Conservation (phyloP, 92 coral and sea anemone species). For the Palythoa grandiflora region DNA sequence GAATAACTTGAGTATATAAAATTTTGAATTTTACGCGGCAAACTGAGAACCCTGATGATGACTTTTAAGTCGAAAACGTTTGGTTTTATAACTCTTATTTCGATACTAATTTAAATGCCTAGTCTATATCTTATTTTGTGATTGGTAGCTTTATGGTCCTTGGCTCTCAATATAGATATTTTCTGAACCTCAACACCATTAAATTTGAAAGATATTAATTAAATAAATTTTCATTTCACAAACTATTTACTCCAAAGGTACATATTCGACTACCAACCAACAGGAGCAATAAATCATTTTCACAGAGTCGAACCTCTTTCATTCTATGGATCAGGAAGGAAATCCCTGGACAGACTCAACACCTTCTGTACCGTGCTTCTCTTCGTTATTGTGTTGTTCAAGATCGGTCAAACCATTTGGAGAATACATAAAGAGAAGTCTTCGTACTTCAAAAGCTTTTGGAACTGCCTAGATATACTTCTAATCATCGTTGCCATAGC, state of each 20-base stretch:
- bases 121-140: too few species aligned
- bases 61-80: too few species aligned
- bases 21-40: too few species aligned
- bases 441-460: slow-evolving; percentile 19
- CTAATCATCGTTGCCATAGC: not conserved
- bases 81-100: too few species aligned
- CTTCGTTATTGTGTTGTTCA: not conserved
- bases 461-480: slow-evolving; percentile 39
- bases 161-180: too few species aligned
- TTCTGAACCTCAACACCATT: too few species aligned
- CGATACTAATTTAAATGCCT: too few species aligned
- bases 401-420: not conserved
- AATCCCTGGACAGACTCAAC: slow-evolving; percentile 21
- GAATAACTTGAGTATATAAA: too few species aligned
- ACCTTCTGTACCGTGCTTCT: slow-evolving; percentile 21
- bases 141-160: too few species aligned
- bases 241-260: not conserved
- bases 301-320: slow-evolving; percentile 38
- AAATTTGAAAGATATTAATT: too few species aligned
- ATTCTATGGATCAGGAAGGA: slow-evolving; percentile 35
- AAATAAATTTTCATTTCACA: too few species aligned
- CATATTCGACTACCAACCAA: slow-evolving; percentile 27
- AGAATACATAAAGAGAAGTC: slow-evolving; percentile 14
- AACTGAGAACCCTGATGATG: too few species aligned
- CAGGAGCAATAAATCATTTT: slow-evolving; percentile 22